Evolutionary conservation across 2,888 invertebrate genomes (phyloP), one percentile per base, ranked within the genome.

Genomic region (Pammene fasciana): DNA sequence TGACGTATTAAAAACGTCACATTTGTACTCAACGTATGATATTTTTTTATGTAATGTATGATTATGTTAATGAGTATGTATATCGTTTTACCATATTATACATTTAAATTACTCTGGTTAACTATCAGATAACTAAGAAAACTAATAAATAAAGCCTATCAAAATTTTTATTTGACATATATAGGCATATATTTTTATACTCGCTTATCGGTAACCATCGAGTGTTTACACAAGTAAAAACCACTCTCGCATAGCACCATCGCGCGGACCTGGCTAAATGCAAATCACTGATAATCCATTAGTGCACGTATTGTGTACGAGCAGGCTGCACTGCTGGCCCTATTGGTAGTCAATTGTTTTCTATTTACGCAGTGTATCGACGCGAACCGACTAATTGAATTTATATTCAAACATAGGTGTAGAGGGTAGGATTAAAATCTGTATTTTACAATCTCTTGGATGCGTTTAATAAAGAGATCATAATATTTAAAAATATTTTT

Each of bases 201-300:
- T 18, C 6, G 50, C 5, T 18, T 34, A 34, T 2, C 34, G n/a
- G 1, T 34, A 6, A 50, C 26, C 45, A 59, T 45, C 43, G 26
- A 59, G 41, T 59, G 64, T 60, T 45, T 10, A 54, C 57, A 56
- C 52, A 64, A 36, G 56, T 70, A 64, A 74, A 73, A 68, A 59
- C 68, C 72, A 68, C 65, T 78, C 71, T 78, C 72, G 81, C 84
- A 85, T 83, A 79, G 75, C 48, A 46, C 75, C 77, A 56, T 82
- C 85, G 85, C 78, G 77, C 80, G 79, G 82, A 85, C 82, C 85
- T 83, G 83, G 87, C 88, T 88, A 90, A 91, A 92, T 92, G 92
- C 90, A 92, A 92, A 92, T 92, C 92, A 86, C 87, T 86, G 89
- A 89, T 91, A 91, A 91, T 91, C 91, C 92, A 92, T 92, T 92